Conservation (phyloP, 1,140 invertebrate species). For the Drosophila kikkawai region DNA sequence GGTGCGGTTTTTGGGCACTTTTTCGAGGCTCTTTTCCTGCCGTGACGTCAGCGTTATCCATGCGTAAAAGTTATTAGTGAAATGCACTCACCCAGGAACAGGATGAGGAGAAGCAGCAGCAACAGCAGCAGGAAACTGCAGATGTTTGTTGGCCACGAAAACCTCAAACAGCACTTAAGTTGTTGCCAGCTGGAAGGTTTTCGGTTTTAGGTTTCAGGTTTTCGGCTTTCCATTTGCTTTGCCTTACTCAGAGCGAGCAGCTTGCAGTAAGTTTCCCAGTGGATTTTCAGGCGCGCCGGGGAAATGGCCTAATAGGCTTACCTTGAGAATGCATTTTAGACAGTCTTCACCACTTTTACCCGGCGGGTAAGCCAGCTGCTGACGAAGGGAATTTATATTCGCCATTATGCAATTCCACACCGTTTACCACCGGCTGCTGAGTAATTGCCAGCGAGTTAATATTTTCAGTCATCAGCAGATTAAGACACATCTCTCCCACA, state of each 20-base stretch:
- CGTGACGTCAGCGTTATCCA: constrained; percentile 61
- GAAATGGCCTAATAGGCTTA: constrained; percentile 51
- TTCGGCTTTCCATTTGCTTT: constrained; percentile 31
- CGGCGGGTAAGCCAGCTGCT: constrained; percentile 9
- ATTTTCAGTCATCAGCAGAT: constrained; percentile 20
- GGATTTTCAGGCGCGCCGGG: constrained; percentile 17
- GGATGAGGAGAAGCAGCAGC: not conserved
- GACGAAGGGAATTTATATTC: constrained; percentile 31
- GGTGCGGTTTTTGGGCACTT: constrained; percentile 68
- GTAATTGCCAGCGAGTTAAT: constrained; percentile 22
- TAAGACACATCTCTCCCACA: not conserved
- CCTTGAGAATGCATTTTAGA: constrained; percentile 48
- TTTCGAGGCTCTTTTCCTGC: constrained; percentile 46
- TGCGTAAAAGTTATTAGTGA: constrained; percentile 81
- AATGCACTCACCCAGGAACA: constrained; percentile 57
- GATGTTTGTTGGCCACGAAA: constrained; percentile 65
- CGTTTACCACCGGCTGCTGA: constrained; percentile 7
- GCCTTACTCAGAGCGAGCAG: constrained; percentile 25
- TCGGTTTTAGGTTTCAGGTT: constrained; percentile 17
- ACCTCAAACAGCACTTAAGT: constrained; percentile 81
- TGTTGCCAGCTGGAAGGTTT: constrained; percentile 67
- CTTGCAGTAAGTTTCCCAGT: constrained; percentile 17
- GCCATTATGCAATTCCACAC: constrained; percentile 33
- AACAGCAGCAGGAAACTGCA: not conserved
- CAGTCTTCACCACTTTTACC: constrained; percentile 31